A percentile compares a stretch with the other conserved stretches of the same genome.
Conservation (phyloP, 2,113 vertebrate species). For the Bucco capensis region DNA sequence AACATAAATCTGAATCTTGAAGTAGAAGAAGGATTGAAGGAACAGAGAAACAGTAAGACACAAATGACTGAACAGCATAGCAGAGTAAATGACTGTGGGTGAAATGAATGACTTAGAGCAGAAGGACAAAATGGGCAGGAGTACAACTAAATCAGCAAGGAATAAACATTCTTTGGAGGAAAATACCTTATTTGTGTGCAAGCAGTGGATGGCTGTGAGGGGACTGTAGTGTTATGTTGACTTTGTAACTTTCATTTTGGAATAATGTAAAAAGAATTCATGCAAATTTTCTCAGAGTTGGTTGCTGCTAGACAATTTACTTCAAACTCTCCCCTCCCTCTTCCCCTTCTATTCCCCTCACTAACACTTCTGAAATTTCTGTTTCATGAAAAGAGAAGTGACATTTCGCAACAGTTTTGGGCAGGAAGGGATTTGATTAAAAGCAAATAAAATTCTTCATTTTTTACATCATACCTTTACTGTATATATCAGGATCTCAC, state of each 20-base stretch:
- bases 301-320: neutral
- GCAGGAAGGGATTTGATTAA: neutral
- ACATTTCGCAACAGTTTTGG: neutral
- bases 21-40: neutral
- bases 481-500: neutral
- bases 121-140: neutral
- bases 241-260: neutral
- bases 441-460: neutral
- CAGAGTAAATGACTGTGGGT: neutral
- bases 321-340: neutral
- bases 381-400: neutral
- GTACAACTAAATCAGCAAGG: neutral
- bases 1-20: neutral
- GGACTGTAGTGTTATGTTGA: neutral
- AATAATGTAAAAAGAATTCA: neutral
- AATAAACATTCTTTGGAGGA: neutral
- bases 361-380: neutral
- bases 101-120: neutral
- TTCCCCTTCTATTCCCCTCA: too few species aligned
- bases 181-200: neutral
- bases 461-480: neutral
- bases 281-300: neutral
- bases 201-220: neutral
- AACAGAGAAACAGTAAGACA: neutral
- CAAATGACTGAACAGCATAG: neutral